phyloP scores from a whole-genome alignment of 2,113 vertebrate genomes.

The Tachysurus vachellii region DNA sequence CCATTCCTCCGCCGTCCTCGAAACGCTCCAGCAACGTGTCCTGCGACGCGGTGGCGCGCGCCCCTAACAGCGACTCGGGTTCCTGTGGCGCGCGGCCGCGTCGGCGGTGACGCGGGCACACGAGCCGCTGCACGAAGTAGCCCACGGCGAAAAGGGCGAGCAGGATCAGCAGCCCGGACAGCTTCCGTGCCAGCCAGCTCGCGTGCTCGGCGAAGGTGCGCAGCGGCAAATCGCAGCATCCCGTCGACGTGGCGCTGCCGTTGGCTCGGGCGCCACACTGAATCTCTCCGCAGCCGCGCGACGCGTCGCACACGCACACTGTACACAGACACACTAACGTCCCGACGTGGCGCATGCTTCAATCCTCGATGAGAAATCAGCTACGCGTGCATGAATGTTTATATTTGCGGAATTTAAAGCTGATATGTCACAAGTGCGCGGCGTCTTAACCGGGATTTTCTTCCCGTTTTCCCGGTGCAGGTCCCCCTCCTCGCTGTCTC shows the following conservation, averaged over 20 bases:
- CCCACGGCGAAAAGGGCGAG: slow-evolving; percentile 88
- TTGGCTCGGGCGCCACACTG: slow-evolving; percentile 79
- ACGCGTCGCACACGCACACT: slow-evolving; percentile 68
- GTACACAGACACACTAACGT: slow-evolving; percentile 61
- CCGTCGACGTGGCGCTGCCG: slow-evolving; percentile 66
- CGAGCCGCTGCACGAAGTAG: slow-evolving; percentile 89
- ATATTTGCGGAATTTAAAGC: background rate
- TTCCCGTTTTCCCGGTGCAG: background rate
- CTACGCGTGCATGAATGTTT: background rate
- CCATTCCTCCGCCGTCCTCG: slow-evolving; percentile 50
- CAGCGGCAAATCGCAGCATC: slow-evolving; percentile 80
- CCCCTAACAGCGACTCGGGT: slow-evolving; percentile 73
- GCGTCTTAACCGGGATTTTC: background rate
- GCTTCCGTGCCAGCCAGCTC: slow-evolving; percentile 86
- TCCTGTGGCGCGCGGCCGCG: slow-evolving; percentile 70
- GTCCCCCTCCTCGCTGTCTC: background rate
- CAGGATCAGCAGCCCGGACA: slow-evolving; percentile 88
- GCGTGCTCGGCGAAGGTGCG: slow-evolving; percentile 86
- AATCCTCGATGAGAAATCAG: background rate
- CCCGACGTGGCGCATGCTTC: slow-evolving; percentile 62
- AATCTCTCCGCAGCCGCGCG: slow-evolving; percentile 77
- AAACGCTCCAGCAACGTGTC: slow-evolving; percentile 75
- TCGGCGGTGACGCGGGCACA: slow-evolving; percentile 84
- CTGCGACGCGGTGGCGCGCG: slow-evolving; percentile 78
- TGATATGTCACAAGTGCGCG: background rate